Conservation (phyloP, 2,797 vertebrate genomes). For the Clarias pachynema region DNA sequence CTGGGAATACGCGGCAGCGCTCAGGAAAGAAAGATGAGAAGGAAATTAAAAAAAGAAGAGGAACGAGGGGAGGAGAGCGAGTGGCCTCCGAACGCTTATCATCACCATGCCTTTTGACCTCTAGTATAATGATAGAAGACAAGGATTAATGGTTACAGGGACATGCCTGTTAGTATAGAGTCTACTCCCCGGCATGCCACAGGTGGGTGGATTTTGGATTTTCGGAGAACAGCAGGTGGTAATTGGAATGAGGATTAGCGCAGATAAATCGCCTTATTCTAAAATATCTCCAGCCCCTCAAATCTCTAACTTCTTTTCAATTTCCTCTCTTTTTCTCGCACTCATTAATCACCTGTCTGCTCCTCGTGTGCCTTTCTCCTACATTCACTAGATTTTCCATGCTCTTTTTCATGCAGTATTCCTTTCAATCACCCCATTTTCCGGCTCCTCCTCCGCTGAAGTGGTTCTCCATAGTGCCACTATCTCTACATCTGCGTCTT, state of each 20-base stretch:
- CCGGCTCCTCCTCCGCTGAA: constrained; percentile 32
- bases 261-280: constrained; percentile 31
- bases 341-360: constrained; percentile 26
- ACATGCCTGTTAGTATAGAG: constrained; percentile 6
- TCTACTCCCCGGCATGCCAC: constrained; percentile 23
- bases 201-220: constrained; percentile 28
- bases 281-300: constrained; percentile 29
- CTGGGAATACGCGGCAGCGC: constrained; percentile 44
- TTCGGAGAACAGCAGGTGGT: constrained; percentile 32
- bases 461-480: constrained; percentile 24
- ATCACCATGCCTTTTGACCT: constrained; percentile 35
- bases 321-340: constrained; percentile 40
- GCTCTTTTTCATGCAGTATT: constrained; percentile 22
- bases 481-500: constrained; percentile 34
- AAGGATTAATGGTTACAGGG: background rate
- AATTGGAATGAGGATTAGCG: constrained; percentile 37
- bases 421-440: constrained; percentile 29
- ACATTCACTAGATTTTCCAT: background rate
- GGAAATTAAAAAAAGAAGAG: background rate
- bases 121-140: constrained; percentile 6
- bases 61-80: background rate
- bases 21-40: constrained; percentile 30
- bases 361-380: background rate
- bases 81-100: constrained; percentile 37
- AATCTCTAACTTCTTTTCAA: constrained; percentile 47